Conservation (phyloP, 2,888 invertebrate genomes). For the Pseudanteris insignis region DNA sequence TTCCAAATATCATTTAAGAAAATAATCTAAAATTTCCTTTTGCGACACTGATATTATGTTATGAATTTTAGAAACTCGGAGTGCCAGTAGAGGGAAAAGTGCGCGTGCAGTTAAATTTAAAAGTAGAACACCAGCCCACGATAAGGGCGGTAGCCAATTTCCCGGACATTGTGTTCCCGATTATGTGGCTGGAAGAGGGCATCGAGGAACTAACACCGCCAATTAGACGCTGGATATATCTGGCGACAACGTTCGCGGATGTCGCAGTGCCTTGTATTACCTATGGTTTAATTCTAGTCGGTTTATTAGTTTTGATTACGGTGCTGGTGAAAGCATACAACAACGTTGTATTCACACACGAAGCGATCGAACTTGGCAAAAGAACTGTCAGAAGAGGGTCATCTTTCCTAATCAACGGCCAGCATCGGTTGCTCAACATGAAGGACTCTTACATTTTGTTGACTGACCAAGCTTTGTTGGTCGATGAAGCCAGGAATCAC, state of each 20-base stretch:
- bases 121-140: slow-evolving; percentile 78
- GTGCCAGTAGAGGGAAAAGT: slow-evolving; percentile 85
- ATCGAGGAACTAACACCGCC: slow-evolving; percentile 80
- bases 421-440: slow-evolving; percentile 71
- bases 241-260: slow-evolving; percentile 82
- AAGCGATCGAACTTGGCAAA: slow-evolving; percentile 81
- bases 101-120: slow-evolving; percentile 82
- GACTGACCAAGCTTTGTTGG: slow-evolving; percentile 52
- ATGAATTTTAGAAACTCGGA: slow-evolving; percentile 76
- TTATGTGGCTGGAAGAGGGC: slow-evolving; percentile 92
- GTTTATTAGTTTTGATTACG: slow-evolving; percentile 73
- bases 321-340: slow-evolving; percentile 81
- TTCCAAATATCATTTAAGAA: not conserved
- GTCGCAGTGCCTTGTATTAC: slow-evolving; percentile 75
- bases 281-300: slow-evolving; percentile 78
- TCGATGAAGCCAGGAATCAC: slow-evolving; percentile 31
- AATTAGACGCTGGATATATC: slow-evolving; percentile 83
- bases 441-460: slow-evolving; percentile 71
- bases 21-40: not conserved
- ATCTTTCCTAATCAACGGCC: slow-evolving; percentile 70
- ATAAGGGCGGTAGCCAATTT: slow-evolving; percentile 80
- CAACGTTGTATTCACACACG: slow-evolving; percentile 76
- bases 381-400: slow-evolving; percentile 77
- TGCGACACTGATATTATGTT: not conserved
- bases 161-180: slow-evolving; percentile 82